Evolutionary conservation across 2,113 vertebrate species (phyloP).

Genomic region (Collichthys lucidus): DNA sequence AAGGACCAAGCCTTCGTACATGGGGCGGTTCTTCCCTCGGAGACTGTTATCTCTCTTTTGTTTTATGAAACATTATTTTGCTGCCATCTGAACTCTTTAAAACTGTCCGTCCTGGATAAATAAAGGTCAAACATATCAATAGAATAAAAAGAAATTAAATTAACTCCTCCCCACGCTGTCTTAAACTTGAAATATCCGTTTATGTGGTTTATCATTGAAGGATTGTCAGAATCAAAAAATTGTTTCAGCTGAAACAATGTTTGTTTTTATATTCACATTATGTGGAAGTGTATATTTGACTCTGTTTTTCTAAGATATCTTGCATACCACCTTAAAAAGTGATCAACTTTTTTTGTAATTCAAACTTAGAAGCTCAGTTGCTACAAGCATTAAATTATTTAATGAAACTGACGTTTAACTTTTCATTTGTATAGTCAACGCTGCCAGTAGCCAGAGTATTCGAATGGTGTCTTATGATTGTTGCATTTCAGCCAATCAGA

Average conservation of each 20-base stretch:
- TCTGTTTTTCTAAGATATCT: neutral
- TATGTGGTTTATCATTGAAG: neutral
- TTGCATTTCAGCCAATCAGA: neutral
- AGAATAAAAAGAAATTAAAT: neutral
- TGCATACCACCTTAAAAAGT: neutral
- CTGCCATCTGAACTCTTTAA: neutral
- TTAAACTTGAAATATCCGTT: neutral
- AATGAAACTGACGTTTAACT: neutral
- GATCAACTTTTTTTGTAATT: neutral
- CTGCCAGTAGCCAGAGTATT: neutral
- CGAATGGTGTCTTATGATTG: neutral
- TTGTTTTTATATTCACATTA: neutral
- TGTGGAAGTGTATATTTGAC: neutral
- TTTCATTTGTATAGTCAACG: neutral
- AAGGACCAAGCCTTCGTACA: too few relatives aligned
- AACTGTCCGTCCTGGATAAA: neutral
- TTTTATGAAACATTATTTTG: neutral
- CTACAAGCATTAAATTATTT: neutral
- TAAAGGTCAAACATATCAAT: conserved; percentile 14
- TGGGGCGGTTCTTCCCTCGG: neutral
- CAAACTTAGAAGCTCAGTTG: neutral
- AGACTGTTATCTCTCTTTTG: neutral
- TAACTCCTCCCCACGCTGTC: neutral
- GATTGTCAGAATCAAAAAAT: neutral
- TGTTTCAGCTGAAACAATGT: neutral